Evolutionary conservation across 2,797 vertebrate species (phyloP).

Genomic region (Takifugu rubripes): DNA sequence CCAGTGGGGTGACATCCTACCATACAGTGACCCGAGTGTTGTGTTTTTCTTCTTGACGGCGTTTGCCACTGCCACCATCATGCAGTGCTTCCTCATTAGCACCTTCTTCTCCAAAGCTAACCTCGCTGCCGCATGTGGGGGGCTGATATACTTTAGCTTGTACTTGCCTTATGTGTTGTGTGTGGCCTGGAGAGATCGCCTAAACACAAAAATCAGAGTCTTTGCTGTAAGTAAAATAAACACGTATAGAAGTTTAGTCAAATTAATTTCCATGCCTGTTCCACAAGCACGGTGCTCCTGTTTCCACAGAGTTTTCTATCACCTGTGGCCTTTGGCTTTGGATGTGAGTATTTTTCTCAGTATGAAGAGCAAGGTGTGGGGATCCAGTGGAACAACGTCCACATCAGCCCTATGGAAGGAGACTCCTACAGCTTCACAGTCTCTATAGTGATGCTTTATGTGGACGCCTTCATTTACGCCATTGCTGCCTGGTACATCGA

Average conservation of each 20-base stretch:
- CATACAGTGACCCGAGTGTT: slow-evolving; percentile 82
- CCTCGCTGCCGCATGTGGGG: slow-evolving; percentile 86
- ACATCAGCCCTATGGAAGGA: slow-evolving; percentile 74
- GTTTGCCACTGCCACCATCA: slow-evolving; percentile 88
- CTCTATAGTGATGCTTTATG: slow-evolving; percentile 79
- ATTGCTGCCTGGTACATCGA: slow-evolving; percentile 87
- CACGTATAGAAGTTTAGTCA: neutral
- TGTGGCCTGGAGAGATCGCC: slow-evolving; percentile 83
- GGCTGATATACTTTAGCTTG: slow-evolving; percentile 85
- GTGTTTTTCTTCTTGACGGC: slow-evolving; percentile 85
- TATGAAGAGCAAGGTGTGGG: slow-evolving; percentile 90
- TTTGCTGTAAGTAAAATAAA: slow-evolving; percentile 73
- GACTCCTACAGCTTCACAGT: slow-evolving; percentile 81
- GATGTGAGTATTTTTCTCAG: slow-evolving; percentile 89
- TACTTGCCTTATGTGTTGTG: slow-evolving; percentile 89
- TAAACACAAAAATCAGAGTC: slow-evolving; percentile 72
- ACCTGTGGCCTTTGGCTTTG: slow-evolving; percentile 90
- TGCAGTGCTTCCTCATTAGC: slow-evolving; percentile 90
- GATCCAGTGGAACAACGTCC: slow-evolving; percentile 86
- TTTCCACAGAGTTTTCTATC: slow-evolving; percentile 84
- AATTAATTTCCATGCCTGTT: accelerated
- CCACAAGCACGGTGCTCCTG: neutral
- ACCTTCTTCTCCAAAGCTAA: slow-evolving; percentile 86
- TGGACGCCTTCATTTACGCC: slow-evolving; percentile 81
- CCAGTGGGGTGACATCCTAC: slow-evolving; percentile 86